Base-by-base conservation (phyloP, 2,113 vertebrate species). In the Formicarius rufipectus region DNA sequence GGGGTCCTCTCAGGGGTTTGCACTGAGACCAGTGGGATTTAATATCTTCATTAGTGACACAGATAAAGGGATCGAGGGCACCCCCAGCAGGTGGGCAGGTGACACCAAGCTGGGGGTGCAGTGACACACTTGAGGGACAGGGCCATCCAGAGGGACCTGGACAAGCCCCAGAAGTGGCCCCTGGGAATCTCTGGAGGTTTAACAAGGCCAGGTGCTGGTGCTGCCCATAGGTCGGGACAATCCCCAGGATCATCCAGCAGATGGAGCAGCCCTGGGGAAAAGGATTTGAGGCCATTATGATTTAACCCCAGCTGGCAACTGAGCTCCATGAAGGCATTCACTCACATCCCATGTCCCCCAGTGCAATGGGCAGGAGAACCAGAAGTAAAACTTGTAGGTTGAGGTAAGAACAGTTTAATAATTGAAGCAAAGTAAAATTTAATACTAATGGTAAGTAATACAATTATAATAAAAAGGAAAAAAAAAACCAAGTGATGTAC, bases 241-340 rank as follows among this genome's bases (percentile, higher is more conserved):
- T 4, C 21, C 25, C 9, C 5, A 15, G 45, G 21, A 44, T 52
- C 31, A 9, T 31, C 31, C 25, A 37, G 21, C 56, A 62, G 33
- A 44, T 4, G 24, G 37, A 62, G 81, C 10, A 45, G 47, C 47
- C 40, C 10, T 31, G 80, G 47, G 16, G n/a, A 53, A 33, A 72
- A 25, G 2, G 2, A 17, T 20, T 17, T 53, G 39, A 39, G 20
- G 1, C 0, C 10, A 9, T 12, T 42, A 25, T 62, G 25, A 6
- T 72, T 72, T 35, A 83, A 44, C 31, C 15, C 31, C 31, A 42
- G 31, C 14, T 60, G 35, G 12, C 55, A 60, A 30, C 4, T 23
- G 52, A 72, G 25, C 25, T 44, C 39, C 81, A 83, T 1, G 9
- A 12, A 25, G 25, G 13, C 56, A 20, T 37, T 72, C 30, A 12